These are phyloP conservation scores for Caenorhabditis panamensis DNA, from an alignment of 2,888 invertebrate genomes.

Conservation along the genomic window DNA sequence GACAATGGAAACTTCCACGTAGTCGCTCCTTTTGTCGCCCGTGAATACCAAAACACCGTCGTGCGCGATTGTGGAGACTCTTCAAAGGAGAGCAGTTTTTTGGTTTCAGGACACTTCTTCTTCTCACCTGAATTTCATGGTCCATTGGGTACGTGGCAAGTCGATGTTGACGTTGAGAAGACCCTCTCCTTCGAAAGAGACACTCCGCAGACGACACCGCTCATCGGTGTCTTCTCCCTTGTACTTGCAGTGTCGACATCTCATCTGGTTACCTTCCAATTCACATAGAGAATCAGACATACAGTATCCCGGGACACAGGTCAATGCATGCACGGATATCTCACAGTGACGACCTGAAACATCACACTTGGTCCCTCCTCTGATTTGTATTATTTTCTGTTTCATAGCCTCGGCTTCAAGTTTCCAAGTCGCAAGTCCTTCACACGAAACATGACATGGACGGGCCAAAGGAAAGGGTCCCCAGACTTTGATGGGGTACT, in stretches of 20 bases:
- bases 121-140: slow-evolving; percentile 65
- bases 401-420: background rate
- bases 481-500: slow-evolving; percentile 50
- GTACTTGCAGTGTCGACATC: slow-evolving; percentile 67
- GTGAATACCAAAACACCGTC: slow-evolving; percentile 75
- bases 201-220: slow-evolving; percentile 73
- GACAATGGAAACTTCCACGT: slow-evolving; percentile 74
- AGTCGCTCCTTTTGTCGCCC: slow-evolving; percentile 71
- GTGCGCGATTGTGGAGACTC: slow-evolving; percentile 75
- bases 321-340: slow-evolving; percentile 61
- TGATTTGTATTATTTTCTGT: background rate
- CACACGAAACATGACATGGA: slow-evolving; percentile 31
- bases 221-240: slow-evolving; percentile 63
- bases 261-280: slow-evolving; percentile 60
- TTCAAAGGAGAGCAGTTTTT: slow-evolving; percentile 41
- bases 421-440: background rate
- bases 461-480: slow-evolving; percentile 18
- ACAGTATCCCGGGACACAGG: slow-evolving; percentile 72
- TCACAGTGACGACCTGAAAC: slow-evolving; percentile 67
- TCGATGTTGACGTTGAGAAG: slow-evolving; percentile 66
- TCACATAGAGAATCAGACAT: slow-evolving; percentile 66
- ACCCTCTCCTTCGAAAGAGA: slow-evolving; percentile 76
- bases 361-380: too few relatives aligned
- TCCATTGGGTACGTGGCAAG: slow-evolving; percentile 69
- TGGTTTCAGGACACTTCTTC: background rate